Conservation (phyloP, 2,113 vertebrate species). For the Recurvirostra avosetta region DNA sequence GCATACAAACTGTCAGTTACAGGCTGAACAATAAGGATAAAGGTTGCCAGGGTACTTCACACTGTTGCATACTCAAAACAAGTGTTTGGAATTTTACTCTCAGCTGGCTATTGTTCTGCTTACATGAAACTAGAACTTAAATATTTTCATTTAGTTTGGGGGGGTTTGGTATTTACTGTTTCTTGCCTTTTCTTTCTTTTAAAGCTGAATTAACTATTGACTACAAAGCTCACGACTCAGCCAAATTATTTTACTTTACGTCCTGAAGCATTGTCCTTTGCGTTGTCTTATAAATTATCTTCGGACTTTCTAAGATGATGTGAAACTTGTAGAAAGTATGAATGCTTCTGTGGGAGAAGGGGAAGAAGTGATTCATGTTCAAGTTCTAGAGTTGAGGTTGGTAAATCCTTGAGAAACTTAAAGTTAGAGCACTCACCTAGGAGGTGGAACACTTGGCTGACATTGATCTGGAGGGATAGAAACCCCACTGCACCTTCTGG, state of each 20-base stretch:
- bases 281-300: neutral
- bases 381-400: neutral
- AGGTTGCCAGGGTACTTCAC: neutral
- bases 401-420: neutral
- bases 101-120: neutral
- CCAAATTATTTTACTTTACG: neutral
- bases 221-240: neutral
- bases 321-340: neutral
- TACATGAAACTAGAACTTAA: neutral
- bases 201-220: neutral
- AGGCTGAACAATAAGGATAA: neutral
- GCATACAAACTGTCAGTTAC: neutral
- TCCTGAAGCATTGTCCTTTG: neutral
- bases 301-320: neutral
- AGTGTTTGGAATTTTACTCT: neutral
- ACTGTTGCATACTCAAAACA: neutral
- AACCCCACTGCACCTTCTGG: neutral
- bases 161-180: neutral
- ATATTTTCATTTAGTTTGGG: constrained; percentile 1
- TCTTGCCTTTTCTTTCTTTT: neutral
- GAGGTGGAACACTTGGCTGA: neutral
- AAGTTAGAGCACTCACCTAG: neutral
- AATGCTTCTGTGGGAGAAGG: neutral
- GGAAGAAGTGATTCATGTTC: neutral
- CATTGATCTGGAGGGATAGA: neutral